Evolutionary conservation across 2,797 vertebrate genomes (phyloP), one percentile per base, ranked within the genome.

Genomic region (Parambassis ranga): DNA sequence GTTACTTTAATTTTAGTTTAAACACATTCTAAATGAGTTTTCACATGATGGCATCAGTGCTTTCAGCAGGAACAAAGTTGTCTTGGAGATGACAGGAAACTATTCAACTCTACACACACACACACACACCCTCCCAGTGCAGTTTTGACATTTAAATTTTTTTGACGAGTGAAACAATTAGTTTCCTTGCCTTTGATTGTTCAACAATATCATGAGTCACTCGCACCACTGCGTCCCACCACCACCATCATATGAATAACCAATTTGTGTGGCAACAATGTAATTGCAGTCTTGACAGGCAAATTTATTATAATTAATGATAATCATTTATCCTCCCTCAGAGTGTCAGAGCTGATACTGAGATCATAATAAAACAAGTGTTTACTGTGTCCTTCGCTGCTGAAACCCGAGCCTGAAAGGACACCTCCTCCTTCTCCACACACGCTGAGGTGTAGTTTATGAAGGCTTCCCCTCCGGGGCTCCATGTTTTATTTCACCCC

Each of bases 221-320:
- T 90, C 87, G 89, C 87, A 59, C 55, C 61, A 18, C 84, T 67
- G 60, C 87, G 59, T 91, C 91, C 87, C 83, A 82, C 64, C 63
- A 72, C 53, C 23, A 68, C 81, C 81, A 69, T 75, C 78, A 73
- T 57, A 82, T 79, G 74, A 91, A 80, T 63, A 83, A 87, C 77
- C 89, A 92, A 91, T 91, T 91, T 90, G 86, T 92, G 91, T 81
- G 89, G 83, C 82, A 90, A 87, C 81, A 92, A 89, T 93, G 92
- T 92, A 94, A 94, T 91, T 93, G 87, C 80, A 79, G 72, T 77
- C 77, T 79, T 92, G 92, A 93, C 90, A 85, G 87, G 87, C 75
- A 86, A 89, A 90, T 91, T 90, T 91, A 86, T 91, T 90, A 65
- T 92, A 96, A 95, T 94, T 93, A 93, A 95, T 93, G 85, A 87